Base-by-base conservation (phyloP, 2,888 invertebrate genomes). In the Epicampocera succincta region DNA sequence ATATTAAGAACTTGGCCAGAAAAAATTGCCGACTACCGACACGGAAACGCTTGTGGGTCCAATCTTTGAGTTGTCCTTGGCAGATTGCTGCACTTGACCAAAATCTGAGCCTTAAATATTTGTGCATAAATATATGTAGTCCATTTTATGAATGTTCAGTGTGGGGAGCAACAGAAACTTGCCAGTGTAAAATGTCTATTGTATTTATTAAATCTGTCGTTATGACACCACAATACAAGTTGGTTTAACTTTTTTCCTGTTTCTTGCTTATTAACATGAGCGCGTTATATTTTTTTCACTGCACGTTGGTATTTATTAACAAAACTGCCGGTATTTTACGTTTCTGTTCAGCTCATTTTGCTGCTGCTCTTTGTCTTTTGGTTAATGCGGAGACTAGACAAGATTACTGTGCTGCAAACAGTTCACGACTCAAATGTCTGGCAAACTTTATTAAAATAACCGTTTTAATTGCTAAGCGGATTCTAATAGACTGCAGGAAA, bases 361-460 rank as follows among this genome's bases (percentile, higher is more conserved):
- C 5, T 68, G 46, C 17, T 54, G 46, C 40, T 1, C 12, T 25
- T n/a, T 29, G 61, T 11, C n/a, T 13, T 13, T 50, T 17, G 29
- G 5, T 42, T 52, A 40, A 48, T 60, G 33, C 48, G 9, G 15
- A 29, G 56, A 56, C 69, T 40, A 58, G 58, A 58, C 69, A 58
- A 21, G 38, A 71, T 56, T 48, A 56, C 46, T 17, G 3, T 68
- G 38, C n/a, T 15, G 48, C 42, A 60, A 17, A 48, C 9, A 19
- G n/a, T 56, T 3, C 19, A 56, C 21, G n/a, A 38, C 33, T 19
- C 11, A 38, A 46, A 33, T 0, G 65, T 25, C 48, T 66, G 46
- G 48, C 40, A 46, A 46, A 56, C 46, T 11, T 75, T 68, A 76
- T 76, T 72, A 80, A 76, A 66, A 68, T 72, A 80, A 80, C 72